These are phyloP conservation scores for Numenius arquata DNA, from an alignment of 2,113 vertebrate genomes.

Conservation along the genomic window DNA sequence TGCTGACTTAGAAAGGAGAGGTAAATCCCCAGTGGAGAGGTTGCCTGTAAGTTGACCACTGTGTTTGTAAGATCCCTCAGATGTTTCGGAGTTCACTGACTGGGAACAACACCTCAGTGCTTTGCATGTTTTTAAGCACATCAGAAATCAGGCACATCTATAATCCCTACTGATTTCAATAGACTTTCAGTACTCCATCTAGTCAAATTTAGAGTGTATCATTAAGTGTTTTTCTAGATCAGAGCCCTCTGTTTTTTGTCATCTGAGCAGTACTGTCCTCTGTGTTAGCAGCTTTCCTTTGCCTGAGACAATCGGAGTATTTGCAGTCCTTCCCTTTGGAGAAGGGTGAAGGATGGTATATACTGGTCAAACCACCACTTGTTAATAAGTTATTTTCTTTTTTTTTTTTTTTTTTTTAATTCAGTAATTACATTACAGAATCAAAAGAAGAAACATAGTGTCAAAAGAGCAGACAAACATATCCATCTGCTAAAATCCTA, in stretches of 20 bases:
- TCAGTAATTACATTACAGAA: not conserved
- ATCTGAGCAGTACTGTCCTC: not conserved
- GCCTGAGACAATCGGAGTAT: not conserved
- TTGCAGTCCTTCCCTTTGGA: not conserved
- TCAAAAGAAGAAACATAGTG: not conserved
- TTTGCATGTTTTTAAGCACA: not conserved
- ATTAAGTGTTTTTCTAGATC: not conserved
- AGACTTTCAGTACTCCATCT: not conserved
- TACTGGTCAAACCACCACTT: not conserved
- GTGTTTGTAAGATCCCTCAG: not conserved
- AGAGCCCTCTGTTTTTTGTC: not conserved
- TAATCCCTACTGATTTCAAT: not conserved
- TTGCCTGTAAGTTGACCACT: not conserved
- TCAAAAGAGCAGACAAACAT: not conserved
- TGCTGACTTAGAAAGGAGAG: not conserved
- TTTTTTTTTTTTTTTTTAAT: not conserved
- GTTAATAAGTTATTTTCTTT: rapidly evolving
- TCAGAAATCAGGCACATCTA: not conserved
- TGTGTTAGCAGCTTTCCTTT: not conserved
- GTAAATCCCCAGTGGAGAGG: too few relatives aligned
- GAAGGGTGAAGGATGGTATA: not conserved
- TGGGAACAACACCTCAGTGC: not conserved
- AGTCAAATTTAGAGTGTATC: not conserved
- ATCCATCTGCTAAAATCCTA: not conserved
- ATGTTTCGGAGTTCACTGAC: not conserved